These are phyloP conservation scores for Gopherus evgoodei DNA, from an alignment of 2,113 vertebrate genomes.

Conservation along the genomic window DNA sequence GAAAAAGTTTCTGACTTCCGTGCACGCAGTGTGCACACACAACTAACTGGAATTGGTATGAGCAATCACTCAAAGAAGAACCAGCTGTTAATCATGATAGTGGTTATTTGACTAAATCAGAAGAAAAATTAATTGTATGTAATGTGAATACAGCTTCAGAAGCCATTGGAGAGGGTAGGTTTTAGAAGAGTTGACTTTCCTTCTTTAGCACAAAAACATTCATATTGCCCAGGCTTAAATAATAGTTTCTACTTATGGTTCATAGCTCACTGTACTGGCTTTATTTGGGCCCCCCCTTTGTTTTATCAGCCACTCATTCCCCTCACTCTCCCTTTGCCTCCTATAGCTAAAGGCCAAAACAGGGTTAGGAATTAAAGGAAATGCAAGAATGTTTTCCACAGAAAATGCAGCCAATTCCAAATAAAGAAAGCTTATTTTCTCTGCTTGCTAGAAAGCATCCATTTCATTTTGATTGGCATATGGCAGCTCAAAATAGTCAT, in stretches of 20 bases:
- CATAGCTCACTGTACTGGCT: neutral
- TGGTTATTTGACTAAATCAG: neutral
- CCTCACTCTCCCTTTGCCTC: neutral
- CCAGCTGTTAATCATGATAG: neutral
- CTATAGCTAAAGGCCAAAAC: slow-evolving; percentile 53
- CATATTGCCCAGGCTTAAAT: neutral
- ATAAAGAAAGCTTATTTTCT: slow-evolving; percentile 64
- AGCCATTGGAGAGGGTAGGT: neutral
- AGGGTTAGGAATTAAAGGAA: slow-evolving; percentile 18
- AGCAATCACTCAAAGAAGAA: too few relatives aligned
- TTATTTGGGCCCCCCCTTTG: neutral
- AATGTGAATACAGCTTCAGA: neutral
- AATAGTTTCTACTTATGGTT: neutral
- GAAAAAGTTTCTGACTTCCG: too few relatives aligned
- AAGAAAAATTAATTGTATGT: neutral
- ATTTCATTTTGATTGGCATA: slow-evolving; percentile 74
- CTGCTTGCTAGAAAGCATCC: slow-evolving; percentile 34
- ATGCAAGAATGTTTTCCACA: neutral
- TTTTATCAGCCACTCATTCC: neutral
- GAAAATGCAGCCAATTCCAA: slow-evolving; percentile 48
- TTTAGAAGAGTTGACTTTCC: neutral
- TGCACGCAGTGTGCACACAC: too few relatives aligned
- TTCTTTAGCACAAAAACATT: neutral
- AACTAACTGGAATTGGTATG: too few relatives aligned
- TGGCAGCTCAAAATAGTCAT: slow-evolving; percentile 68